Evolutionary conservation across 2,797 vertebrate genomes (phyloP), one percentile per base, ranked within the genome.

Genomic region (Bothrops alternatus): DNA sequence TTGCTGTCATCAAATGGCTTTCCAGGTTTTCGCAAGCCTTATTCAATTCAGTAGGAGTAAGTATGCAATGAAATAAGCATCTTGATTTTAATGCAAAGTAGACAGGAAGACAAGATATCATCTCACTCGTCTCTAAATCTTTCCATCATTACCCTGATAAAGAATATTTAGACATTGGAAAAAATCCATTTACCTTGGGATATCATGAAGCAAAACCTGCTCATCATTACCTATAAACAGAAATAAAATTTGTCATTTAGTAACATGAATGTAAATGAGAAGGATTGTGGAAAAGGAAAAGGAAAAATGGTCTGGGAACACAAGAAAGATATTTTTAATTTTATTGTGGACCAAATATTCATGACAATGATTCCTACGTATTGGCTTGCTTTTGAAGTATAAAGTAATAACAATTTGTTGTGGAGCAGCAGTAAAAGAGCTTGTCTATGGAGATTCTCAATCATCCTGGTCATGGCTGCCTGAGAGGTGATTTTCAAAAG

Each of bases 181-280:
- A 92, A 92, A 96, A 26, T 87, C 4, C 94, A 97, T 93, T 97
- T 97, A 99, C 99, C 99, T 99, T 97, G 99, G 99, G 93, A 99
- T 99, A 91, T 99, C 99, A 94, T 99, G 99, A 94, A 99, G 98
- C 96, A 99, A 99, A 97, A 99, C 99, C 97, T 99, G 99, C 55
- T 99, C 99, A 95, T 99, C 99, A 90, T 99, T 99, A 95, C 99
- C 99, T 99, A 91, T 93, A 94, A 97, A 96, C 93, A 96, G 91
- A 94, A 96, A 96, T 42, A 95, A 93, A 97, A 93, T n/a, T 96
- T 95, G 92, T 37, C 4, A 32, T 87, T 92, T 69, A 94, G 87
- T 42, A 88, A 57, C 6, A 23, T 92, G 91, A 93, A 94, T 55
- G 56, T 86, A 90, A 47, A 37, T 8, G 58, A 87, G 89, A 86